These are phyloP conservation scores for Corythornis cristatus DNA, from an alignment of 2,113 vertebrate genomes.

Conservation along the genomic window DNA sequence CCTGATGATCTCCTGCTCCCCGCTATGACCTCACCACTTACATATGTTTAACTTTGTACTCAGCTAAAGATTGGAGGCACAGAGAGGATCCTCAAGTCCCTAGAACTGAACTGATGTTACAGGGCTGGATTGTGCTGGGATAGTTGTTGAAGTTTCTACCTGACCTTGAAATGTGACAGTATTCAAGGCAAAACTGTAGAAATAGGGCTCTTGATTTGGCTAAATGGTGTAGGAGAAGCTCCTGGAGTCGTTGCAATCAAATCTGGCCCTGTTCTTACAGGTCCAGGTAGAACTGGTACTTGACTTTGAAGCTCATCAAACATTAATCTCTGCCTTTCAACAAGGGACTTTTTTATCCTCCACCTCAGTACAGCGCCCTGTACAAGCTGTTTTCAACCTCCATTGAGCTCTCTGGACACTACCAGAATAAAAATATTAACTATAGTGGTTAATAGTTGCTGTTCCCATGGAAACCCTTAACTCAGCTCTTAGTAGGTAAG, in stretches of 20 bases:
- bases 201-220: background rate
- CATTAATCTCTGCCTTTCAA: background rate
- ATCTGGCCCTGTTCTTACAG: background rate
- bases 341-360: background rate
- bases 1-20: background rate
- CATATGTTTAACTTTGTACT: fast-evolving
- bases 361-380: fast-evolving
- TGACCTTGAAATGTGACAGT: background rate
- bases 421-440: background rate
- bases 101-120: background rate
- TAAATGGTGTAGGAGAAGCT: background rate
- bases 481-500: background rate
- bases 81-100: background rate
- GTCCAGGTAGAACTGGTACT: background rate
- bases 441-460: background rate
- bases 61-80: background rate
- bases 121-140: background rate
- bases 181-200: background rate
- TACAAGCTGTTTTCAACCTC: background rate
- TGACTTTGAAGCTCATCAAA: background rate
- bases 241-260: background rate
- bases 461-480: constrained; percentile 31
- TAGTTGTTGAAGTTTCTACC: background rate
- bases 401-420: background rate
- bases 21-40: background rate